Conservation (phyloP, 2,113 vertebrate genomes). For the Parus major region DNA sequence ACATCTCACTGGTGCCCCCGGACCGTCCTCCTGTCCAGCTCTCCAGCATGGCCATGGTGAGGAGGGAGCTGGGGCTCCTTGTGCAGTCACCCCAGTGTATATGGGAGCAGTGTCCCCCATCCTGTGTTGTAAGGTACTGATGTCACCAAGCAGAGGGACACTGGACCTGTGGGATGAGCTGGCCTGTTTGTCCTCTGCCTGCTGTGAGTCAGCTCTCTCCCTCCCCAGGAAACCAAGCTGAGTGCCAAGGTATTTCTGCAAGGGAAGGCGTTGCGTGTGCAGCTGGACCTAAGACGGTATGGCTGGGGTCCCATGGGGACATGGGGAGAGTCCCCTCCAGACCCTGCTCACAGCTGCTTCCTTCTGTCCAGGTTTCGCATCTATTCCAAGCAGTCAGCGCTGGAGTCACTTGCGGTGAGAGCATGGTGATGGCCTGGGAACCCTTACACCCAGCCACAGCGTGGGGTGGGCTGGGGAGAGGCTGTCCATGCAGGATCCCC, state of each 20-base stretch:
- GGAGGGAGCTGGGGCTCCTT: not conserved
- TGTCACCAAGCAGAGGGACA: not conserved
- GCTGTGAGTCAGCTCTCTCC: not conserved
- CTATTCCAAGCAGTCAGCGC: conserved; percentile 90
- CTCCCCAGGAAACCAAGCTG: conserved; percentile 83
- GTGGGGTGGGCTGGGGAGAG: not conserved
- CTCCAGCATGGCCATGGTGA: conserved; percentile 92
- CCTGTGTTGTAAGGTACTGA: accelerated
- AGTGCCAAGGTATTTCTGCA: conserved; percentile 87
- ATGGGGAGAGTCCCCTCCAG: accelerated
- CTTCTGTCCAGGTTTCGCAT: conserved; percentile 86
- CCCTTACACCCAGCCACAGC: not conserved
- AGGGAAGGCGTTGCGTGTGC: conserved; percentile 81
- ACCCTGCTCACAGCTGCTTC: accelerated
- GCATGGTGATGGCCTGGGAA: not conserved
- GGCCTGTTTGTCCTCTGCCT: not conserved
- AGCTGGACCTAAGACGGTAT: conserved; percentile 88
- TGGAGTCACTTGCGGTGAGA: conserved; percentile 93
- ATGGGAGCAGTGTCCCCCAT: accelerated
- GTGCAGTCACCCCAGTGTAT: not conserved
- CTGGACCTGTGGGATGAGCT: not conserved
- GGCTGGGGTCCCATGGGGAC: not conserved
- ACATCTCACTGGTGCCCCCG: conserved; percentile 78
- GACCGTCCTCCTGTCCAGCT: conserved; percentile 78
- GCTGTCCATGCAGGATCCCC: not conserved